These are phyloP conservation scores for Myopa testacea DNA, from an alignment of 2,888 invertebrate genomes.

Conservation along the genomic window DNA sequence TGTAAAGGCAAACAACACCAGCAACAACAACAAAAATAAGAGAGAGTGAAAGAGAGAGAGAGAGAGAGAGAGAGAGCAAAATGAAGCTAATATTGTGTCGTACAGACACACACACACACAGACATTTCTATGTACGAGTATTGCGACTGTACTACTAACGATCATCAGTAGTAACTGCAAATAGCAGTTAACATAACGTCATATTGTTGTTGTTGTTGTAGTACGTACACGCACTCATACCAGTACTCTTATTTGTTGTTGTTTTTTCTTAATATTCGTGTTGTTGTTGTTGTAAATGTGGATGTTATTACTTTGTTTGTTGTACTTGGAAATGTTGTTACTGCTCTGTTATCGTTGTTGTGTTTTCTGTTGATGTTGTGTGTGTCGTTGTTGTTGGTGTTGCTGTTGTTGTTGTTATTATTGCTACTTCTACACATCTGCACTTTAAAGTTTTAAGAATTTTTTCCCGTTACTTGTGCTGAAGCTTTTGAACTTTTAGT, in stretches of 20 bases:
- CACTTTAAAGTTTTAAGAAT: conserved; percentile 20
- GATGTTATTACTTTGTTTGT: neutral
- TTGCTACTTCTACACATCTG: neutral
- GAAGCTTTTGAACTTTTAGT: conserved; percentile 11
- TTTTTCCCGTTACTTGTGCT: neutral
- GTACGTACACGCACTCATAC: neutral
- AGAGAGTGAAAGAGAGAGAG: neutral
- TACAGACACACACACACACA: no score
- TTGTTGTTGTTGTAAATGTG: neutral
- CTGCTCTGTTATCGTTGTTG: neutral
- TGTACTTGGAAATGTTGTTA: neutral
- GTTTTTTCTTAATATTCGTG: neutral
- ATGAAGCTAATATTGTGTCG: no score
- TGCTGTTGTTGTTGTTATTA: conserved; percentile 8
- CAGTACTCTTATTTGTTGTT: neutral
- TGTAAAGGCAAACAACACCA: neutral
- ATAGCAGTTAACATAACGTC: conserved; percentile 16
- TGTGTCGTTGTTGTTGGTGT: neutral
- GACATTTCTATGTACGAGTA: neutral
- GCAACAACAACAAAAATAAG: neutral
- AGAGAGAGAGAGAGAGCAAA: neutral
- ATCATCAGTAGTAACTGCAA: conserved; percentile 28
- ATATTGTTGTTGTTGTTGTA: neutral
- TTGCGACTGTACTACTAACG: conserved; percentile 10
- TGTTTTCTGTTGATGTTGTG: neutral